Evolutionary conservation across 2,113 vertebrate genomes (phyloP), one percentile per base, ranked within the genome.

Genomic region (Panthera tigris): DNA sequence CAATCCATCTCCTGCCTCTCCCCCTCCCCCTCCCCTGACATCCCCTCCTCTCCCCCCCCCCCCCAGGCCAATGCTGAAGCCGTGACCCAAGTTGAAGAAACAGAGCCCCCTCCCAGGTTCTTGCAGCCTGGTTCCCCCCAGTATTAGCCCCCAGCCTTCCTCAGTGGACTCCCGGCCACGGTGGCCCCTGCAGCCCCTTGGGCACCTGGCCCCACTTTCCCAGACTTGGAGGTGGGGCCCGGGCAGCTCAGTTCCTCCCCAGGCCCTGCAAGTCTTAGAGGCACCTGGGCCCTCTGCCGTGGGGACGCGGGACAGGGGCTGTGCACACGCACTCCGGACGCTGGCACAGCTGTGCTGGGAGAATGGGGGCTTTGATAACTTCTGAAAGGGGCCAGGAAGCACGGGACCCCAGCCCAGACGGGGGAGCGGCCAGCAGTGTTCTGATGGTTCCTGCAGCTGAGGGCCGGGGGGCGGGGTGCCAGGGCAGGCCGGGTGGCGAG

Each of bases 291-390:
- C 79, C 94, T 69, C 15, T 19, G 76, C 85, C 45, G 15, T 5
- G 9, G 66, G 92, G 68, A 25, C 3, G 1, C 45, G 66, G 78
- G 33, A 52, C 41, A 7, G 41, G 23, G 73, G 21, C 76, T 48
- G 76, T 31, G 41, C 52, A 27, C 13, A 50, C 27, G 41, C 18
- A 1, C 0, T 7, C 57, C 71, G 65, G 69, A 61, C 4, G 3
- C 68, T 89, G 45, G 82, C 74, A 90, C 95, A 95, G 97, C 95
- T 97, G 91, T 92, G 94, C 29, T 18, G 36, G 25, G 94, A 97
- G 96, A 98, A 98, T 96, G 87, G 92, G 89, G 94, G 94, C 95
- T 98, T 98, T 98, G 96, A 97, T 73, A 92, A 74, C 69, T 52
- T 71, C 91, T 94, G 98, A 97, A 98, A 96, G 66, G 90, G 92